These are phyloP conservation scores for Epistrophella euchroma DNA, from an alignment of 2,888 invertebrate species.

Conservation along the genomic window DNA sequence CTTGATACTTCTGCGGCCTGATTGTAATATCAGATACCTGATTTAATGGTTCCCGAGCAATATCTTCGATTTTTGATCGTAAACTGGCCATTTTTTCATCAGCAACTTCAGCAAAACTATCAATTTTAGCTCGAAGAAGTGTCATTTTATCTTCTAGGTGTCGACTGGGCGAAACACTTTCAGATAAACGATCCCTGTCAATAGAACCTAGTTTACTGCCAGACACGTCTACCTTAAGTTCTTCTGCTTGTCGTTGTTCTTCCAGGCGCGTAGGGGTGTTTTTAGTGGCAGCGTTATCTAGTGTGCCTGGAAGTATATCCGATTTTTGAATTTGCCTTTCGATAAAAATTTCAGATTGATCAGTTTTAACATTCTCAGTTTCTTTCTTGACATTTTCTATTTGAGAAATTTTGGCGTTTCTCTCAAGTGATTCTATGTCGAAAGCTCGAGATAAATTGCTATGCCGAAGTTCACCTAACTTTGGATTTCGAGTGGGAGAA, in stretches of 20 bases:
- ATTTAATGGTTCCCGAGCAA: slow-evolving; percentile 13
- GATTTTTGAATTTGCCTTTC: not conserved
- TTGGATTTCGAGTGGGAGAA: slow-evolving; percentile 47
- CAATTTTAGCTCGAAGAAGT: slow-evolving; percentile 62
- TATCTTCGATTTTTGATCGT: slow-evolving; percentile 49
- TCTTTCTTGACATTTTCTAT: not conserved
- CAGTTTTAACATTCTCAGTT: not conserved
- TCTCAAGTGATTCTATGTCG: slow-evolving; percentile 27
- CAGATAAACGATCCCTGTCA: slow-evolving; percentile 28
- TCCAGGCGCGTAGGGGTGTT: not conserved
- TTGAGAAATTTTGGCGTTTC: not conserved
- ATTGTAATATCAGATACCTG: not conserved
- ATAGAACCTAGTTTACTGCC: not conserved
- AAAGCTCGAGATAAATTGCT: slow-evolving; percentile 53
- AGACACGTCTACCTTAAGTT: not conserved
- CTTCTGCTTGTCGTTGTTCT: not conserved
- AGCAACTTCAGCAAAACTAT: slow-evolving; percentile 66
- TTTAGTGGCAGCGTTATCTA: not conserved
- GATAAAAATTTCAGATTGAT: not conserved
- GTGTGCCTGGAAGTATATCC: not conserved
- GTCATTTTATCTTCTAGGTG: slow-evolving; percentile 48
- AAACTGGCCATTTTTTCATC: slow-evolving; percentile 62
- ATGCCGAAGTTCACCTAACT: slow-evolving; percentile 60
- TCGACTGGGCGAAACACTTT: slow-evolving; percentile 53
- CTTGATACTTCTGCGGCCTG: not conserved